phyloP scores from a whole-genome alignment of 2,797 vertebrate genomes.

The Amphiprion clarkii region DNA sequence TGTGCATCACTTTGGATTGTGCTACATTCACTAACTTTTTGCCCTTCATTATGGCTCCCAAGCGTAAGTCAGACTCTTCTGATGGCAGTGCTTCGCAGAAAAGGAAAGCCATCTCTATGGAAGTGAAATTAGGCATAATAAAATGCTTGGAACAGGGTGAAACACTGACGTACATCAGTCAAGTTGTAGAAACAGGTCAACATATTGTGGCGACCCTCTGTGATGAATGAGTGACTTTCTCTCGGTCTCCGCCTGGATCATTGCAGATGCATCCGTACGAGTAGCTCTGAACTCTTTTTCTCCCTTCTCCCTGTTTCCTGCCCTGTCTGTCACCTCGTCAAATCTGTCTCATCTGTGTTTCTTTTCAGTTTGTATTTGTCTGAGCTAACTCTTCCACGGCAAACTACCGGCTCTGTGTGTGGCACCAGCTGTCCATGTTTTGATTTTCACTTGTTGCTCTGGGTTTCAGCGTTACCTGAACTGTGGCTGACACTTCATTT shows the following conservation, averaged over 20 bases:
- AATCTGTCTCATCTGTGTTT: conserved; percentile 40
- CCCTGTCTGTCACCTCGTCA: conserved; percentile 49
- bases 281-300: not conserved
- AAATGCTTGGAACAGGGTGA: no score
- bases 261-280: not conserved
- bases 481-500: conserved; percentile 56
- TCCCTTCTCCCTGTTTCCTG: conserved; percentile 16
- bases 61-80: no score
- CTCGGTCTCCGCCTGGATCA: not conserved
- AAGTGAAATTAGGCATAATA: no score
- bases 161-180: no score
- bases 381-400: conserved; percentile 42
- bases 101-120: no score
- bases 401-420: conserved; percentile 18
- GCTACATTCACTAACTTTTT: no score
- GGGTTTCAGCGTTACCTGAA: conserved; percentile 56
- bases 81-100: no score
- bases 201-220: no score
- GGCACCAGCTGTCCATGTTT: conserved; percentile 72
- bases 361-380: conserved; percentile 42
- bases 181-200: no score
- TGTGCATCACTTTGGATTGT: no score
- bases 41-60: no score
- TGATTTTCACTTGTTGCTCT: conserved; percentile 79
- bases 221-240: no score